Percentiles rank a stretch among this genome's conserved stretches.
phyloP scores from a whole-genome alignment of 2,888 invertebrate genomes.

The Pristionchus fissidentatus region DNA sequence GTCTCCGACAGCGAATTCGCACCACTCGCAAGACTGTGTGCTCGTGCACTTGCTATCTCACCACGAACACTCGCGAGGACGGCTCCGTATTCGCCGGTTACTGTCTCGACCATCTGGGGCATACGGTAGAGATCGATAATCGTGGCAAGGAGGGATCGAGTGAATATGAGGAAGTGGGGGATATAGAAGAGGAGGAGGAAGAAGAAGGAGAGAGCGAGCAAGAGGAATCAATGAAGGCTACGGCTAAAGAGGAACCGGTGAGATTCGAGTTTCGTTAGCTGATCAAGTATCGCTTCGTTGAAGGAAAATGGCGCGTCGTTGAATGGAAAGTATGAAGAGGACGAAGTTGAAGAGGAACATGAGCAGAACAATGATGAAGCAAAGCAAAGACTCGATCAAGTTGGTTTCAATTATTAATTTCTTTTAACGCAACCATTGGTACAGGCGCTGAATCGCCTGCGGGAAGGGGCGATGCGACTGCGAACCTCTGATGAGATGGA shows the following conservation, averaged over 20 bases:
- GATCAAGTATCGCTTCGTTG: too few species aligned
- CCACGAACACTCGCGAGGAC: background rate
- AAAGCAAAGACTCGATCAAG: too few species aligned
- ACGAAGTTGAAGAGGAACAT: background rate
- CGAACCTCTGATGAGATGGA: background rate
- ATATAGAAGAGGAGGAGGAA: background rate
- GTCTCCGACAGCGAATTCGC: background rate
- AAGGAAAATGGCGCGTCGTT: too few species aligned
- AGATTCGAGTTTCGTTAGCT: too few species aligned
- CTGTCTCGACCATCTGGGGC: conserved; percentile 27
- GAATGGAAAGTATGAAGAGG: too few species aligned
- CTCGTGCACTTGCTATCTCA: conserved; percentile 19
- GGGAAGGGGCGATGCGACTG: background rate
- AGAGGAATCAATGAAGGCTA: too few species aligned
- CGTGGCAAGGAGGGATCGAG: background rate
- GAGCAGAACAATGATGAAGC: background rate
- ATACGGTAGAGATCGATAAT: background rate
- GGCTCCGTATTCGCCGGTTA: background rate
- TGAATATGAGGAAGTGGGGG: background rate
- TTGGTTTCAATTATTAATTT: too few species aligned
- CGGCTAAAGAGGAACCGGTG: too few species aligned
- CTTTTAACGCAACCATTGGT: too few species aligned
- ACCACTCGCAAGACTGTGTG: background rate
- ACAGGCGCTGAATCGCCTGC: background rate
- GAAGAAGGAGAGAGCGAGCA: background rate